Percentiles rank a stretch among this genome's conserved stretches.
These are phyloP conservation scores for Cyanistes caeruleus DNA, from an alignment of 2,113 vertebrate genomes.

Conservation along the genomic window DNA sequence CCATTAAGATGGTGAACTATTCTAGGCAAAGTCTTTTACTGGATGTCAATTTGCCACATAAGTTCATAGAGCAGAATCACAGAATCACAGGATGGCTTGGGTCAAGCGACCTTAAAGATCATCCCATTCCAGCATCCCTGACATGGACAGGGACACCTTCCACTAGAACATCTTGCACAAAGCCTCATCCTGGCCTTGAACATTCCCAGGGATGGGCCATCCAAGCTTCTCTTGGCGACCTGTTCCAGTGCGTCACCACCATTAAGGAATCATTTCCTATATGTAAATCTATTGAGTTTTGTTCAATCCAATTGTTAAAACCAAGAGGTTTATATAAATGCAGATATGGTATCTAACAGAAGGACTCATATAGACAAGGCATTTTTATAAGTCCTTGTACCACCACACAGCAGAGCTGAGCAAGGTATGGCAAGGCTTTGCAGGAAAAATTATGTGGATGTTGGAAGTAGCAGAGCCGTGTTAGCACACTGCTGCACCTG, in stretches of 20 bases:
- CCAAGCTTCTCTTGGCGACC: rapidly evolving
- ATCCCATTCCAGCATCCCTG: not conserved
- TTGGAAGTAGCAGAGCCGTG: not conserved
- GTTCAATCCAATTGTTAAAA: not conserved
- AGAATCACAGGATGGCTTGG: not conserved
- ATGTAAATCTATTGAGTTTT: not conserved
- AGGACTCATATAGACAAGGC: not conserved
- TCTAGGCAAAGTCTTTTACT: not conserved
- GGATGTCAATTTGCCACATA: not conserved
- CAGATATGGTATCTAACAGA: not conserved
- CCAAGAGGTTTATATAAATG: not conserved
- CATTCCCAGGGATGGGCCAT: not conserved
- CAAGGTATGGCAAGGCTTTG: not conserved
- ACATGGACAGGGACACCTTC: not conserved
- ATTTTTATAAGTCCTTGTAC: not conserved
- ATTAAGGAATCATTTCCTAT: not conserved
- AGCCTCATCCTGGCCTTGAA: not conserved
- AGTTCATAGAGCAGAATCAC: not conserved
- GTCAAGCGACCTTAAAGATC: not conserved
- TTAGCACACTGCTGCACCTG: conserved; percentile 46
- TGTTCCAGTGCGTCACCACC: not conserved
- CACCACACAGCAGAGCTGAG: not conserved
- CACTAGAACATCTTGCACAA: not conserved
- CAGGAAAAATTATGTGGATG: not conserved
- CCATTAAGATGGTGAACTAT: not conserved